Conservation (phyloP, 2,888 invertebrate species). For the Archaeoteleia sp. region DNA sequence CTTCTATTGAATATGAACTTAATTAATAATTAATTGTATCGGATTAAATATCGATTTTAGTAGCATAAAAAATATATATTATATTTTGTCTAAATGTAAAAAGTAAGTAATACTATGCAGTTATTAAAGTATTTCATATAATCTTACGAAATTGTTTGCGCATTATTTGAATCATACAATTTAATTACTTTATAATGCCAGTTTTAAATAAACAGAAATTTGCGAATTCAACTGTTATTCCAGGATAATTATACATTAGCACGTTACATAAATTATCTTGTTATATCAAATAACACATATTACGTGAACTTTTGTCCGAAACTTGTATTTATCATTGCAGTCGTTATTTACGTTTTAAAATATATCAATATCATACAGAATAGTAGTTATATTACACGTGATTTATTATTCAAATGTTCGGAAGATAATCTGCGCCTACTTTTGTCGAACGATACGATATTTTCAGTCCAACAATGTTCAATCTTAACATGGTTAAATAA, state of each 20-base stretch:
- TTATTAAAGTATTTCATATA: too few relatives aligned
- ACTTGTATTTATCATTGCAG: conserved; percentile 32
- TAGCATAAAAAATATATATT: too few relatives aligned
- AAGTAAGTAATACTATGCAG: too few relatives aligned
- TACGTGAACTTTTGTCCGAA: background rate
- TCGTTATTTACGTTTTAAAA: conserved; percentile 12
- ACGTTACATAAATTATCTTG: background rate
- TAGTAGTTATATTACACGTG: background rate
- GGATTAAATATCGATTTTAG: too few relatives aligned
- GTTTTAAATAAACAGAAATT: conserved; percentile 5
- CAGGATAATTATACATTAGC: conserved; percentile 6
- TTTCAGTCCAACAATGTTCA: background rate
- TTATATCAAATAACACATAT: conserved; percentile 9
- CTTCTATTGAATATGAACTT: too few relatives aligned
- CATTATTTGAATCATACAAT: background rate
- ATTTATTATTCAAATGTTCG: background rate
- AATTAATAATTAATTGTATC: too few relatives aligned
- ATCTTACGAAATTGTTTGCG: background rate
- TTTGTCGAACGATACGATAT: too few relatives aligned
- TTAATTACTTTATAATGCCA: conserved; percentile 1
- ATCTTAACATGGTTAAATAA: background rate
- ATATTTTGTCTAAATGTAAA: too few relatives aligned
- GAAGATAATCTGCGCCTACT: too few relatives aligned
- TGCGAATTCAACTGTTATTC: conserved; percentile 4
- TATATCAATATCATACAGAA: background rate